Evolutionary conservation across 2,113 vertebrate species (phyloP), one percentile per base, ranked within the genome.

Genomic region (Australoheros scitulus): DNA sequence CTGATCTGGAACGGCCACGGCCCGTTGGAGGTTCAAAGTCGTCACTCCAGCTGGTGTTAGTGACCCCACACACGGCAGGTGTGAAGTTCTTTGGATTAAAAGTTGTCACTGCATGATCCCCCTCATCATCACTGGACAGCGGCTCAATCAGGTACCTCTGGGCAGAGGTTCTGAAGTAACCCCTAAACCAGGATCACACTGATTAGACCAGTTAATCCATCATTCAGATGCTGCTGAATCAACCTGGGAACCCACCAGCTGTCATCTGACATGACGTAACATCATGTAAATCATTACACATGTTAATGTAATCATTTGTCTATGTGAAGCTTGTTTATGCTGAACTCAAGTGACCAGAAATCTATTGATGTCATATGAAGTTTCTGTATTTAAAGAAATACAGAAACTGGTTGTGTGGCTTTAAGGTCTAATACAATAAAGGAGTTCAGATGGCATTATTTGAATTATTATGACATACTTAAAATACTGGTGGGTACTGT

Each of bases 101-200:
- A 1, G 84, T 84, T 1, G 36, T 83, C 77, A 96, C 91, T 0
- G 91, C 92, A 2, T 96, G 96, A 29, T 96, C 93, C 0, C 93
- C 95, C 11, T 91, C 79, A 20, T 90, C 90, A 0, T 84, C 76
- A 1, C 82, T 87, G 0, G 94, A 81, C 64, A 96, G 79, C 0
- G 96, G 96, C 84, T 96, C 95, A 0, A 96, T 96, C 85, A 96
- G 83, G 81, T 94, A 96, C 34, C 70, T 91, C 91, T 96, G 96
- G 3, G 93, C 93, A 6, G 95, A 91, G 3, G 92, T 96, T 70
- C 91, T 80, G 88, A 96, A 92, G 76, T 95, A 96, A 22, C 96
- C 96, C 88, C 96, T 96, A 36, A 85, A 82, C 20, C 59, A 59
- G 75, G 26, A 75, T 5, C 17, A 55, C 11, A 6, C 36, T 34